Base-by-base conservation (phyloP, 2,797 vertebrate species). In the Dryobates pubescens region DNA sequence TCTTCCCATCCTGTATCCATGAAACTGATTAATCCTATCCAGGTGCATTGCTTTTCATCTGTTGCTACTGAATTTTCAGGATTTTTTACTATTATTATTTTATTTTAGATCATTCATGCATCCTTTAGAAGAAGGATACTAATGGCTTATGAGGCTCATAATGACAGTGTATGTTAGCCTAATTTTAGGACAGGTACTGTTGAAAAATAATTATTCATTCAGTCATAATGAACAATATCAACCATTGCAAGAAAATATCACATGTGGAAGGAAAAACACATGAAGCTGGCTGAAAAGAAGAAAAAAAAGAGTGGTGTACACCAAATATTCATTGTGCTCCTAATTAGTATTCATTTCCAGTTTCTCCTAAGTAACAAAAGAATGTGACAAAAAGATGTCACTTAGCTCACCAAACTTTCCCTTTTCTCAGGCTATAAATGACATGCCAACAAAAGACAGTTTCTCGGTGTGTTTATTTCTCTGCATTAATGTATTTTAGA, bases 291-390 rank as follows among this genome's bases (percentile, higher is more conserved):
- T 91, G 87, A 59, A 92, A 94, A 86, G 38, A 27, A 61, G 72
- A 63, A 71, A 23, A 64, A 75, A 63, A 71, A 22, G 87, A 36
- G 58, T 56, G 82, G 4, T 41, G 85, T 41, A 87, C 38, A 88
- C 94, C 56, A 92, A 70, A 75, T 65, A 93, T 90, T 97, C 73
- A 91, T 96, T 93, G 45, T 65, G 58, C 32, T 45, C 64, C 74
- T 91, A 92, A 96, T 96, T 92, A 94, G 38, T 80, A 96, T 97
- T 96, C 76, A 90, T 94, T 95, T 94, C 45, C 69, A 83, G 61
- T 96, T 96, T 89, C 88, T 96, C 54, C 67, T 75, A 93, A 95
- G 69, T 93, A 95, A 90, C 59, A 94, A 69, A 92, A 43, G 47
- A 96, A 93, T 45, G 90, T 9, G 64, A 38, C 45, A 96, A 96